Evolutionary conservation across 2,113 vertebrate genomes (phyloP), one percentile per base, ranked within the genome.

Genomic region (Callorhinus ursinus): DNA sequence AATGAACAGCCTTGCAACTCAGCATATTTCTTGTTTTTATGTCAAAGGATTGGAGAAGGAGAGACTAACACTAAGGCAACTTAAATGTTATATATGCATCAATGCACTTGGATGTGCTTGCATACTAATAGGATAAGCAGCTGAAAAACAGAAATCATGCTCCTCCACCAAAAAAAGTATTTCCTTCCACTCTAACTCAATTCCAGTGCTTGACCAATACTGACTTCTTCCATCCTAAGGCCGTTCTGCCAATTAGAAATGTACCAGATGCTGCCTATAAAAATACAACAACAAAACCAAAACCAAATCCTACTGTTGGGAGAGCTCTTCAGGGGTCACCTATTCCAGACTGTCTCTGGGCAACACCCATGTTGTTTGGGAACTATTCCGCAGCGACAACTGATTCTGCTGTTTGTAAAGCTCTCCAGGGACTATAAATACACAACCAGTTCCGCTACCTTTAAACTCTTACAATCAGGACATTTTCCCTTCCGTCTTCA

Each of bases 401-500:
- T 57, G 82, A 31, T 65, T 95, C 28, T 81, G 69, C 46, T 55
- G 28, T 93, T 69, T 95, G 55, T 63, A 83, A 92, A 95, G 59
- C 84, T 92, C 88, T 67, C 51, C 49, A 71, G 96, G 95, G 93
- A 88, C 51, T 21, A 61, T 51, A 92, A 96, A 92, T 82, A 90
- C 36, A 96, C 93, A 90, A 93, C 93, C 80, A 93, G 81, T 63
- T 86, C 77, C 39, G 61, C 90, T 95, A 86, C 96, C 88, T 94
- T 97, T 81, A 61, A 96, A 96, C 89, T 55, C 86, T 93, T 90
- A 92, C 22, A 93, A 55, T 96, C 88, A 90, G 88, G 59, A 85
- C 72, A 94, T 90, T 93, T 97, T 71, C 71, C 71, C 36, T 96
- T 94, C 80, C 55, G 24, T 85, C 96, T 96, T 96, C 85, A 88